phyloP scores from a whole-genome alignment of 2,113 vertebrate species.

The Cavia porcellus region DNA sequence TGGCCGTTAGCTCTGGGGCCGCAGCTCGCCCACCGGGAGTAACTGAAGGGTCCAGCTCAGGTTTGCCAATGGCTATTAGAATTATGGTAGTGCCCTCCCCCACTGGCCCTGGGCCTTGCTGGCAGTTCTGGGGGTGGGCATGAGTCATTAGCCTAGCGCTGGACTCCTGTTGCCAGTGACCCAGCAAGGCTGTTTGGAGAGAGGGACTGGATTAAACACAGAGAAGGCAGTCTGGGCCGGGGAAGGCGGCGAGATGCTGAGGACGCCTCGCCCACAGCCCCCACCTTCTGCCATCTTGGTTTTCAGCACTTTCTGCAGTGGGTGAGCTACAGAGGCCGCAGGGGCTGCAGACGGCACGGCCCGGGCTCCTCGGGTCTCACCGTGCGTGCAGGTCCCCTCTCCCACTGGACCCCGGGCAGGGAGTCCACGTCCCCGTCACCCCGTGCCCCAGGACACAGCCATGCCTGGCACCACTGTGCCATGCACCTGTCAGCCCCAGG shows the following conservation, averaged over 20 bases:
- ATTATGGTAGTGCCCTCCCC: background rate
- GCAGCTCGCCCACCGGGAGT: background rate
- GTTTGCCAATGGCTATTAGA: background rate
- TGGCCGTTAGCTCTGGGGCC: background rate
- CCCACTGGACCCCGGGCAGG: background rate
- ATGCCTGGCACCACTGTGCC: background rate
- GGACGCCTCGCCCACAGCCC: background rate
- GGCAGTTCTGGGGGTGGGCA: background rate
- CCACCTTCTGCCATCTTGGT: fast-evolving
- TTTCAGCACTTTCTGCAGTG: background rate
- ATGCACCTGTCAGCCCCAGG: background rate
- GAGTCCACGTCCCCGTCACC: background rate
- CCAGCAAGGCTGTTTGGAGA: background rate
- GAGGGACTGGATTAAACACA: background rate
- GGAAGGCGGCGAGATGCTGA: background rate
- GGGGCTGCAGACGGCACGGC: background rate
- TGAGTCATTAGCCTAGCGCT: background rate
- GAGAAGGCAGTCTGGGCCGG: background rate
- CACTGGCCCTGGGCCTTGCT: fast-evolving
- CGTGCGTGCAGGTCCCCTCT: background rate
- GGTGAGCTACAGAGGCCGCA: too few relatives aligned
- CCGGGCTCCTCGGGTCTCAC: background rate
- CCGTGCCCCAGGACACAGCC: background rate
- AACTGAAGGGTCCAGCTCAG: background rate
- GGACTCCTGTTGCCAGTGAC: background rate